Percentiles rank a stretch among this genome's conserved stretches.
Conservation (phyloP, 2,888 invertebrate species). For the Limnephilus rhombicus region DNA sequence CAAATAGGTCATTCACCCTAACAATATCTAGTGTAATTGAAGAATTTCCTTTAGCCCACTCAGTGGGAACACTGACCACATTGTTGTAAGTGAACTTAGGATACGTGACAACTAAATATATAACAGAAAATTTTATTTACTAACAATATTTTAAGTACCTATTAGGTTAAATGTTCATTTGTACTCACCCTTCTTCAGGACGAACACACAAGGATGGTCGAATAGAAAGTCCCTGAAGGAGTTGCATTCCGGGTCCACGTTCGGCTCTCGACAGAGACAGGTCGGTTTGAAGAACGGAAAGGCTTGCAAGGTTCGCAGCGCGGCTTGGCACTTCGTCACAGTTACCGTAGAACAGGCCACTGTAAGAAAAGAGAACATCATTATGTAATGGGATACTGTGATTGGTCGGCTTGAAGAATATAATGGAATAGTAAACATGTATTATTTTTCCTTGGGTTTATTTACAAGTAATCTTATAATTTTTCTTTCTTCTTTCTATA, state of each 20-base stretch:
- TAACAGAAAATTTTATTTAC: too few species aligned
- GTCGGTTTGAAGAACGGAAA: conserved; percentile 96
- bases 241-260: conserved; percentile 94
- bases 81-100: neutral
- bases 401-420: conserved; percentile 95
- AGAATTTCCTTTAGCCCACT: neutral
- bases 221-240: conserved; percentile 95
- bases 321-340: conserved; percentile 95
- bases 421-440: conserved; percentile 94
- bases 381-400: conserved; percentile 79
- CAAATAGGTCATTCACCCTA: too few species aligned
- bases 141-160: too few species aligned
- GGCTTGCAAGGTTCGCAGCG: conserved; percentile 91
- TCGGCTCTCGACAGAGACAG: conserved; percentile 93
- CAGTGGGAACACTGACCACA: neutral
- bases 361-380: conserved; percentile 70
- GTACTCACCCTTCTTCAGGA: conserved; percentile 90
- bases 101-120: too few species aligned
- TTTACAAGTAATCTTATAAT: too few species aligned
- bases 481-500: too few species aligned
- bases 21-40: too few species aligned
- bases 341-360: conserved; percentile 96
- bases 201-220: conserved; percentile 95
- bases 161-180: neutral
- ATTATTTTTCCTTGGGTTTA: too few species aligned